These are phyloP conservation scores for Tenthredo livida DNA, from an alignment of 2,888 invertebrate genomes.

Conservation along the genomic window DNA sequence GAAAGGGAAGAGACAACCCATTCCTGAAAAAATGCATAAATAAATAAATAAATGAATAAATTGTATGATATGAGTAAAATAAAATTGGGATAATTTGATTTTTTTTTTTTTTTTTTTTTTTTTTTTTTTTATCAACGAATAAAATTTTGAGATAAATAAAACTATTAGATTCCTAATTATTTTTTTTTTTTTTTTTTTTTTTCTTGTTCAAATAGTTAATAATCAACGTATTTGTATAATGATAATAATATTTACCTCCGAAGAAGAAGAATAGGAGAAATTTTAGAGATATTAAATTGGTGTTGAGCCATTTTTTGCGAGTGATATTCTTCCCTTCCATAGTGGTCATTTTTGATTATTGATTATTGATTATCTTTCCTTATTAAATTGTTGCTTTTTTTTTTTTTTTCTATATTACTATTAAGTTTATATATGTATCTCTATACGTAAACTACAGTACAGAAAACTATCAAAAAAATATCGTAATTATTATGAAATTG, in stretches of 20 bases:
- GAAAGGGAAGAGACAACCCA: constrained; percentile 91
- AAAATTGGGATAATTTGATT: not conserved
- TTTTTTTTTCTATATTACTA: not conserved
- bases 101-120: too few species aligned
- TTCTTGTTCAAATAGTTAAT: not conserved
- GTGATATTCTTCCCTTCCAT: constrained; percentile 63
- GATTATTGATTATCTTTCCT: not conserved
- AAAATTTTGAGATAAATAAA: too few species aligned
- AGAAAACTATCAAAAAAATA: not conserved
- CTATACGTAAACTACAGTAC: not conserved
- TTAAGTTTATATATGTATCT: not conserved
- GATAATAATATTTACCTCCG: constrained; percentile 81
- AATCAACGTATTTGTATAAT: constrained; percentile 54
- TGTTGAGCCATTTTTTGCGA: constrained; percentile 81
- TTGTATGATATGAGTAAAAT: too few species aligned
- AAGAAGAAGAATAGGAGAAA: constrained; percentile 90
- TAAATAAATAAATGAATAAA: constrained; percentile 51
- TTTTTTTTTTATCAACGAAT: too few species aligned
- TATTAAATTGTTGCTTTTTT: not conserved
- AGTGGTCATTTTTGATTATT: constrained; percentile 29
- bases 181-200: too few species aligned
- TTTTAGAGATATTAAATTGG: constrained; percentile 88
- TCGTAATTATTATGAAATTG: not conserved
- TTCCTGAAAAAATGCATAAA: constrained; percentile 80
- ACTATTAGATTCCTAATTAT: too few species aligned